Percentiles rank a stretch among this genome's conserved stretches.
Conservation (phyloP, 2,797 vertebrate species). For the Siniperca obscura region DNA sequence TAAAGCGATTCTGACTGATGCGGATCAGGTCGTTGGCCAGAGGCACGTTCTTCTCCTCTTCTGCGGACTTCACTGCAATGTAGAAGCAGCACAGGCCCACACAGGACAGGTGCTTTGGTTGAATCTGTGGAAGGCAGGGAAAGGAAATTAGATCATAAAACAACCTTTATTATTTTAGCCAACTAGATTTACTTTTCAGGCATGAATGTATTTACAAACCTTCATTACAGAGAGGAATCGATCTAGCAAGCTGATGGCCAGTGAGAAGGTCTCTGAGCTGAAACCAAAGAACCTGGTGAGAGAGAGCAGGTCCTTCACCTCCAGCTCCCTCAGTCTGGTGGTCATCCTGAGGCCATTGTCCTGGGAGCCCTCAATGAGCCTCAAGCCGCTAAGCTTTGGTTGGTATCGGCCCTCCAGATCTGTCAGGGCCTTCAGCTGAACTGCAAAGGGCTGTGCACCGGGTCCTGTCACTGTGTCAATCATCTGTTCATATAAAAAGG, state of each 20-base stretch:
- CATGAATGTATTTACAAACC: constrained; percentile 77
- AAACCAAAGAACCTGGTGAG: constrained; percentile 96
- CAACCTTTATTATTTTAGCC: not conserved
- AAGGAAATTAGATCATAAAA: not conserved
- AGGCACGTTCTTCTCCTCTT: constrained; percentile 95
- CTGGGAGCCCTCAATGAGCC: constrained; percentile 90
- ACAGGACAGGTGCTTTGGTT: constrained; percentile 95
- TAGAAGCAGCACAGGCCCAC: constrained; percentile 97
- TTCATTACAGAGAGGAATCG: constrained; percentile 96
- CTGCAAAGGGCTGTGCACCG: constrained; percentile 82
- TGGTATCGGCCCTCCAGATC: constrained; percentile 91
- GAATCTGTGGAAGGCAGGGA: constrained; percentile 85
- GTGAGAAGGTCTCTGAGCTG: constrained; percentile 91
- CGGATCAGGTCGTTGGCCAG: constrained; percentile 93
- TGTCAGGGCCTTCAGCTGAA: constrained; percentile 87
- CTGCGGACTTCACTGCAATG: constrained; percentile 90
- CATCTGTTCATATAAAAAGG: constrained; percentile 87
- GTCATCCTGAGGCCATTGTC: constrained; percentile 96
- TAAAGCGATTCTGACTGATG: constrained; percentile 96
- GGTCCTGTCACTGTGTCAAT: constrained; percentile 86
- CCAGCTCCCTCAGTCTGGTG: constrained; percentile 89
- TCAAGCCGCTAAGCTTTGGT: constrained; percentile 91
- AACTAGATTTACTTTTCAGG: not conserved
- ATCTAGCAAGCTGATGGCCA: constrained; percentile 93
- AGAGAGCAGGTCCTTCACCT: constrained; percentile 95